Percentiles rank a stretch among this genome's conserved stretches.
Evolutionary conservation across 64 coral and sea anemone species (phyloP).

Genomic region (Trachythela sp.): DNA sequence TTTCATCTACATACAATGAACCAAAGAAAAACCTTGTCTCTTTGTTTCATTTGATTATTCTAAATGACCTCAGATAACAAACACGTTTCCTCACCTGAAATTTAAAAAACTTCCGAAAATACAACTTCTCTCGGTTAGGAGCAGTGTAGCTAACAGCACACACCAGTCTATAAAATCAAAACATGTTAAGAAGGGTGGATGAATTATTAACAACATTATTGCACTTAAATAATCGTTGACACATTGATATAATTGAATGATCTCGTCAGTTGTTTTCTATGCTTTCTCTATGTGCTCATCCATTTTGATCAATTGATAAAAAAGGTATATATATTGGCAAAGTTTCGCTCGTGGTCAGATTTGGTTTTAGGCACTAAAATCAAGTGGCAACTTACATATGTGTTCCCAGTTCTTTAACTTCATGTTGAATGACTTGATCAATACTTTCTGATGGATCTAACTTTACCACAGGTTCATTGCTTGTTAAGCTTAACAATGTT

Average conservation of each 20-base stretch:
- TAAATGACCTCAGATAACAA: too few relatives aligned
- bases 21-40: too few relatives aligned
- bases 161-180: slow-evolving; percentile 52
- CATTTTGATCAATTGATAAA: too few relatives aligned
- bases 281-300: too few relatives aligned
- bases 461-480: slow-evolving; percentile 86
- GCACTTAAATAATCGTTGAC: background rate
- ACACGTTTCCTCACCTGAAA: slow-evolving; percentile 58
- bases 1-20: too few relatives aligned
- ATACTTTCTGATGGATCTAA: slow-evolving; percentile 86
- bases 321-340: too few relatives aligned
- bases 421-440: slow-evolving; percentile 98
- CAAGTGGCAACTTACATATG: slow-evolving; percentile 60
- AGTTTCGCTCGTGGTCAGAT: too few relatives aligned
- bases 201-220: background rate
- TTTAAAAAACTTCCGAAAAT: slow-evolving; percentile 97
- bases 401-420: slow-evolving; percentile 96
- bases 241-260: too few relatives aligned
- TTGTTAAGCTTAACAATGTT: slow-evolving; percentile 73
- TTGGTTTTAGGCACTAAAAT: too few relatives aligned
- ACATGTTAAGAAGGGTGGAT: background rate
- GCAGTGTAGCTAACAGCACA: slow-evolving; percentile 93
- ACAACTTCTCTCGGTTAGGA: slow-evolving; percentile 80
- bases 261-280: too few relatives aligned
- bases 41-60: too few relatives aligned